Percentiles rank a stretch among this genome's conserved stretches.
Evolutionary conservation across 2,797 vertebrate genomes (phyloP).

Genomic region (Gymnothorax javanicus): DNA sequence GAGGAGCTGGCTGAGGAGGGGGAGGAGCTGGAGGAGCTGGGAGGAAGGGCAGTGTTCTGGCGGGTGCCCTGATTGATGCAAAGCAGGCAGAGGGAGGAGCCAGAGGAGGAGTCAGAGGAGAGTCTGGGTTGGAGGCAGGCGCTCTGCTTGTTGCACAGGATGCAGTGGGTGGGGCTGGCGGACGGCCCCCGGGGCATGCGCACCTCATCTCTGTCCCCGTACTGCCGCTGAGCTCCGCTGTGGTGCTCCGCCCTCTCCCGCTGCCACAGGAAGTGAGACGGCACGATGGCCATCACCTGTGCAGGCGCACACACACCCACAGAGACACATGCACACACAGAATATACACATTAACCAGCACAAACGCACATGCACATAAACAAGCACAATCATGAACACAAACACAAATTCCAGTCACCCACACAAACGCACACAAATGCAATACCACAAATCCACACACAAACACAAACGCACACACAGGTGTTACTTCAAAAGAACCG

Average conservation of each 20-base stretch:
- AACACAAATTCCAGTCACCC: neutral
- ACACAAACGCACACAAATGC: neutral
- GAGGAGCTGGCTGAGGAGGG: slow-evolving; percentile 58
- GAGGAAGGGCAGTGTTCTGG: slow-evolving; percentile 32
- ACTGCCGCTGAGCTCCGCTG: slow-evolving; percentile 71
- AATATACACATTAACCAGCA: neutral
- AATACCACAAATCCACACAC: neutral
- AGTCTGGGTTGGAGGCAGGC: slow-evolving; percentile 68
- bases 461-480: neutral
- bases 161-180: slow-evolving; percentile 58
- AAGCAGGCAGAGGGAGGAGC: slow-evolving; percentile 55
- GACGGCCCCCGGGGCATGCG: slow-evolving; percentile 67
- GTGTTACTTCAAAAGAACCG: neutral
- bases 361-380: neutral
- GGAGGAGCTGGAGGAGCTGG: slow-evolving; percentile 62
- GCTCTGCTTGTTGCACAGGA: slow-evolving; percentile 70
- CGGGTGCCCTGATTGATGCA: slow-evolving; percentile 61
- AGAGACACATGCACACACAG: slow-evolving; percentile 54
- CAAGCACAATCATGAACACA: neutral
- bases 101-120: slow-evolving; percentile 67
- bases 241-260: slow-evolving; percentile 70
- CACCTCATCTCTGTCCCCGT: slow-evolving; percentile 39
- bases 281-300: slow-evolving; percentile 79
- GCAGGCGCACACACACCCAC: neutral
- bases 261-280: slow-evolving; percentile 75